These are phyloP conservation scores for Bungarus multicinctus DNA, from an alignment of 2,113 vertebrate species.

Conservation along the genomic window DNA sequence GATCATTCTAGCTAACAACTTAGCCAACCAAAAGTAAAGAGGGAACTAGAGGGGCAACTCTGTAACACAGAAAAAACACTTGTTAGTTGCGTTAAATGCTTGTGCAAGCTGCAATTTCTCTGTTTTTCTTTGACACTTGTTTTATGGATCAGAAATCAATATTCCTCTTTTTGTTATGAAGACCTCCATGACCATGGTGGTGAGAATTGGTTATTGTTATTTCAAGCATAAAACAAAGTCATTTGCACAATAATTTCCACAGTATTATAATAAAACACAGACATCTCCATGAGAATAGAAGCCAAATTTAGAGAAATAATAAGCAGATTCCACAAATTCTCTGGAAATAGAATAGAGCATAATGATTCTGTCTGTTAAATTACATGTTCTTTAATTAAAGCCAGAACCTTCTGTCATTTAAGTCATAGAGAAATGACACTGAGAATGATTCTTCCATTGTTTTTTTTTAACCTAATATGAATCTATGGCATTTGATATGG, in stretches of 20 bases:
- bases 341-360: background rate
- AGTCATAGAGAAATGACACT: background rate
- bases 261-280: background rate
- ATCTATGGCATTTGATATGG: background rate
- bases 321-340: background rate
- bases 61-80: background rate
- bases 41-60: background rate
- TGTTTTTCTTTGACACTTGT: background rate
- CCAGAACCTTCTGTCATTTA: background rate
- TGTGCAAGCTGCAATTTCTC: background rate
- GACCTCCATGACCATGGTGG: background rate
- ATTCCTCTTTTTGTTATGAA: background rate
- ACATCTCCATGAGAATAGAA: background rate
- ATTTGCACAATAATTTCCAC: background rate
- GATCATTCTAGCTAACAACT: background rate
- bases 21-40: background rate
- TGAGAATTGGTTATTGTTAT: background rate
- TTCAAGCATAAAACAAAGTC: background rate
- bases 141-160: background rate
- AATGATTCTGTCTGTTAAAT: background rate
- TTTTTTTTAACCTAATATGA: background rate
- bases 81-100: background rate
- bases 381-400: background rate
- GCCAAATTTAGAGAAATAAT: background rate
- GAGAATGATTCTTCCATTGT: background rate